Evolutionary conservation across 1,140 invertebrate species (phyloP).

Genomic region (Pseudoatta argentina): DNA sequence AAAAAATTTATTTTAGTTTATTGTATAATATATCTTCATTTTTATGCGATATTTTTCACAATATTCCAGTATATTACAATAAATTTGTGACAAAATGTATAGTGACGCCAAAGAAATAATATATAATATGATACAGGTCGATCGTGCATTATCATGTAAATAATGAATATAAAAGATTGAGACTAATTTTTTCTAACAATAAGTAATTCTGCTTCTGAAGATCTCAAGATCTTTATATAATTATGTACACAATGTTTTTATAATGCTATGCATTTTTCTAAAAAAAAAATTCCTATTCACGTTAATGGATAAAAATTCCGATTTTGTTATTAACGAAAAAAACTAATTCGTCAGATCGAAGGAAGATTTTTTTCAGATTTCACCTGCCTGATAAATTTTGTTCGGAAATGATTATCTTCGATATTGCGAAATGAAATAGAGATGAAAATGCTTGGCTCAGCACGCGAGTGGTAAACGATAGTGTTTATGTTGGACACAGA

Average conservation of each 20-base stretch:
- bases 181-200: background rate
- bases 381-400: constrained; percentile 35
- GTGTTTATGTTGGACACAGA: constrained; percentile 64
- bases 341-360: background rate
- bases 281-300: background rate
- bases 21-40: too few species aligned
- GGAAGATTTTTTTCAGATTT: background rate
- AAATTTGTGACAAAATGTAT: too few species aligned
- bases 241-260: background rate
- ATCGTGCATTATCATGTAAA: background rate
- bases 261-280: background rate
- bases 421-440: constrained; percentile 43
- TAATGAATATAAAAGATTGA: background rate
- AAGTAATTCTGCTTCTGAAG: background rate
- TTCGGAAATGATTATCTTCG: constrained; percentile 22
- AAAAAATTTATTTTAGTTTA: too few species aligned
- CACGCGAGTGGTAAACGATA: constrained; percentile 58
- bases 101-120: too few species aligned
- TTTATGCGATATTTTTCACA: too few species aligned
- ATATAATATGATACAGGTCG: too few species aligned
- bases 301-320: background rate
- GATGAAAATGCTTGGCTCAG: constrained; percentile 37
- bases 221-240: background rate
- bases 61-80: too few species aligned
- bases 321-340: background rate